A percentile compares a stretch with the other conserved stretches of the same genome.
phyloP scores from a whole-genome alignment of 2,113 vertebrate genomes.

The Manacus vitellinus region DNA sequence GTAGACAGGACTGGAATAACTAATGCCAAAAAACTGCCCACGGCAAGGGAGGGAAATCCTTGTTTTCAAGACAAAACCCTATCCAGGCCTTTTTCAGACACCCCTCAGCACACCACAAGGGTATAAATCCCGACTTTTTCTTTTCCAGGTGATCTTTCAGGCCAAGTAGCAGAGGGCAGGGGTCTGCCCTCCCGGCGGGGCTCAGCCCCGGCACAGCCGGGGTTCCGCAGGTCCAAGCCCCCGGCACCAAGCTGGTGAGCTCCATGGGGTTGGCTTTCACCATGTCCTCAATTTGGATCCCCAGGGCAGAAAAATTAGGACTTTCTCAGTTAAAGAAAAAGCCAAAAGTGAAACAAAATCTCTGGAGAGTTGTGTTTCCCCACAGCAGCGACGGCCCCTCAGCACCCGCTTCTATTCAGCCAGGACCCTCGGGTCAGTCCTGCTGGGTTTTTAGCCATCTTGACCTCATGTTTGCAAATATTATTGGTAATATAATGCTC shows the following conservation, averaged over 20 bases:
- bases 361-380: slow-evolving; percentile 23
- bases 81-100: not conserved
- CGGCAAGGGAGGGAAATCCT: not conserved
- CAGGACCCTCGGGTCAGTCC: slow-evolving; percentile 31
- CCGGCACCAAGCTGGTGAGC: not conserved
- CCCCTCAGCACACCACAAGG: not conserved
- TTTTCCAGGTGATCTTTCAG: slow-evolving; percentile 42
- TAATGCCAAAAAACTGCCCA: not conserved
- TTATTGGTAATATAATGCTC: slow-evolving; percentile 68
- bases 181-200: not conserved
- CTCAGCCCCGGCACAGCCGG: not conserved
- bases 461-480: slow-evolving; percentile 73
- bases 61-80: not conserved
- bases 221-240: not conserved
- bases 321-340: slow-evolving; percentile 21
- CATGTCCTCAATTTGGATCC: not conserved
- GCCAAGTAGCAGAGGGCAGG: not conserved
- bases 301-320: slow-evolving; percentile 51
- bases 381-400: slow-evolving; percentile 1
- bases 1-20: not conserved
- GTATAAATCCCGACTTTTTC: slow-evolving; percentile 20
- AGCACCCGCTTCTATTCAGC: slow-evolving; percentile 50
- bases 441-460: slow-evolving; percentile 66
- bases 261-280: not conserved
- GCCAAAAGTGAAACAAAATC: not conserved